These are phyloP conservation scores for Ranitomeya variabilis DNA, from an alignment of 2,113 vertebrate genomes.

Conservation along the genomic window DNA sequence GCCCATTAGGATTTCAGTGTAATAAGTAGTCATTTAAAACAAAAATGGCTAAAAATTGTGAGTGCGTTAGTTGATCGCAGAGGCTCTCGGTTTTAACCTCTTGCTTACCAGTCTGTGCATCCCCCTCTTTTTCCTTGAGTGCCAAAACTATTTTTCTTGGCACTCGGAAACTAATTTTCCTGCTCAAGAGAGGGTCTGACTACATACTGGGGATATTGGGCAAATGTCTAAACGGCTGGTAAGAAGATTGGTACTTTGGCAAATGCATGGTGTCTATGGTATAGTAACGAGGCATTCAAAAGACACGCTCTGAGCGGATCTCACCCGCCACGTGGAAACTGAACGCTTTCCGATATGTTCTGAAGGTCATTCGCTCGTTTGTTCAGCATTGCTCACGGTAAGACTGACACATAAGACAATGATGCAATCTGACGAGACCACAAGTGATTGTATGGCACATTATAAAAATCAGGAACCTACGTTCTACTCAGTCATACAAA, in stretches of 20 bases:
- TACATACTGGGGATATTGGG: not conserved
- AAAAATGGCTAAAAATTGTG: not conserved
- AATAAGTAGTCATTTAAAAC: not conserved
- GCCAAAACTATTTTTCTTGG: not conserved
- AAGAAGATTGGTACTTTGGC: not conserved
- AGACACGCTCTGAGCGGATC: not conserved
- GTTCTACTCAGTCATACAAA: conserved; percentile 29
- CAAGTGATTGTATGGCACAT: conserved; percentile 2
- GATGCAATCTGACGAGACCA: conserved; percentile 7
- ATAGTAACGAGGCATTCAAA: conserved; percentile 21
- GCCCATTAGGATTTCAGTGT: not conserved
- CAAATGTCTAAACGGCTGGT: not conserved
- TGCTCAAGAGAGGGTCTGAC: not conserved
- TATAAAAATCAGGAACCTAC: conserved; percentile 21
- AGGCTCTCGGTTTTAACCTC: not conserved
- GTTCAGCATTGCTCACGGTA: not conserved
- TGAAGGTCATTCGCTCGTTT: not conserved
- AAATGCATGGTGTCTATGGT: not conserved
- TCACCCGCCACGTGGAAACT: not conserved
- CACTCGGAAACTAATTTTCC: not conserved
- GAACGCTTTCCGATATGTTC: not conserved
- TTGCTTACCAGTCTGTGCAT: not conserved
- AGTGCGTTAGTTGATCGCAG: not conserved
- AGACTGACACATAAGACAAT: conserved; percentile 5
- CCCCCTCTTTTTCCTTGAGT: not conserved